Evolutionary conservation across 2,888 invertebrate genomes (phyloP).

Genomic region (Drosophila seclusa): DNA sequence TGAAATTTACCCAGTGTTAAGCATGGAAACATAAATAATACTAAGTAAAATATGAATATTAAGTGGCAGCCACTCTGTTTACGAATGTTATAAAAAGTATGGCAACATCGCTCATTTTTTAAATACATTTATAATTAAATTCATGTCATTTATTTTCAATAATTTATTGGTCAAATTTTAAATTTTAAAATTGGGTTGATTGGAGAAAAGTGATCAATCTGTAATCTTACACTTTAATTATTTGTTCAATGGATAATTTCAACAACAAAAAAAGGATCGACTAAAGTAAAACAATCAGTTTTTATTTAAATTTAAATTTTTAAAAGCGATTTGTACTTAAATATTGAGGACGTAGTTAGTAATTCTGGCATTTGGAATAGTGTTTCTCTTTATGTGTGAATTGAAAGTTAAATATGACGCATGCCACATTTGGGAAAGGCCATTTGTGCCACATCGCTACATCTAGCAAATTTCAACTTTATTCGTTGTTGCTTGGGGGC

Average conservation of each 20-base stretch:
- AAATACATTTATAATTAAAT: too few species aligned
- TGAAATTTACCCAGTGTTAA: neutral
- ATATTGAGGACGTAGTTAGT: neutral
- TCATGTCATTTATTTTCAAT: too few species aligned
- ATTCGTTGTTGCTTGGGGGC: slow-evolving; percentile 17
- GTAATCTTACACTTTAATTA: too few species aligned
- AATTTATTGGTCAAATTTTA: too few species aligned
- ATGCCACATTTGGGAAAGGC: slow-evolving; percentile 20
- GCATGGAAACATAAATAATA: neutral
- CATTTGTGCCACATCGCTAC: slow-evolving; percentile 14
- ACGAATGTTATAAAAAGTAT: too few species aligned
- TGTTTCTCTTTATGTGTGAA: neutral
- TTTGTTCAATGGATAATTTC: too few species aligned
- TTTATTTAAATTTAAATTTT: neutral
- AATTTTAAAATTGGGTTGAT: too few species aligned
- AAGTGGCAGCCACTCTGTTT: neutral
- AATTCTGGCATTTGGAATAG: neutral
- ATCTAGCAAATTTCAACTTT: slow-evolving; percentile 9
- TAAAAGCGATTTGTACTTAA: neutral
- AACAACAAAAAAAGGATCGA: too few species aligned
- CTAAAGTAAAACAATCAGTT: neutral
- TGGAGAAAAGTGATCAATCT: too few species aligned
- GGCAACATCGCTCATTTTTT: too few species aligned
- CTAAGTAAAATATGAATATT: neutral
- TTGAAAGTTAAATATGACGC: slow-evolving; percentile 9